Conservation (phyloP, 2,797 vertebrate species). For the Amblyraja radiata region DNA sequence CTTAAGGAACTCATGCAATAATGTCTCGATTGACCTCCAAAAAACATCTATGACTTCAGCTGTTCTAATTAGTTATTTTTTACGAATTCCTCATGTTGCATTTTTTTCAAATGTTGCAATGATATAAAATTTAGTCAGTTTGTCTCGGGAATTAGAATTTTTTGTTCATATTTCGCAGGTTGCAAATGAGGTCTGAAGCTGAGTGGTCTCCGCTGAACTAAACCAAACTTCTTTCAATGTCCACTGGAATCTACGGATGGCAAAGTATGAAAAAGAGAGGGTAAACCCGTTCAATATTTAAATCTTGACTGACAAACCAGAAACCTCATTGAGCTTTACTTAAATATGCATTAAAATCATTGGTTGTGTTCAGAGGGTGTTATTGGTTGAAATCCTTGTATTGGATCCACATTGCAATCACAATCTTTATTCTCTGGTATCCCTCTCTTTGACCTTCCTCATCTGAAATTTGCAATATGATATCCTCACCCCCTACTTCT, state of each 20-base stretch:
- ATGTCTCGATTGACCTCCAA: no score
- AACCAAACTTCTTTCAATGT: neutral
- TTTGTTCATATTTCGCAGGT: no score
- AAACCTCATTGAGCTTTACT: neutral
- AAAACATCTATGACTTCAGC: no score
- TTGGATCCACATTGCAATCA: neutral
- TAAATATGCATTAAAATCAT: neutral
- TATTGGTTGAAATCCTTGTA: neutral
- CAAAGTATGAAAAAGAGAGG: neutral
- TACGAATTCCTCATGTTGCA: no score
- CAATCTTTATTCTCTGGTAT: neutral
- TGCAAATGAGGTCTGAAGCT: no score
- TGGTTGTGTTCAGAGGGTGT: no score
- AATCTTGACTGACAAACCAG: constrained; percentile 1
- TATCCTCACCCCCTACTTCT: neutral
- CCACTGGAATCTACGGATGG: neutral
- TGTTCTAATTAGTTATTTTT: no score
- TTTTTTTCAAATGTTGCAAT: no score
- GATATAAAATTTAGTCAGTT: no score
- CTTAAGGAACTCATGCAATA: no score
- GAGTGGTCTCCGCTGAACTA: neutral
- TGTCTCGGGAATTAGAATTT: no score
- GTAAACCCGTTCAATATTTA: neutral
- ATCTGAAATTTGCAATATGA: neutral
- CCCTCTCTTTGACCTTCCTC: neutral